Evolutionary conservation across 2,888 invertebrate species (phyloP).

Genomic region (Acholoe squamosa): DNA sequence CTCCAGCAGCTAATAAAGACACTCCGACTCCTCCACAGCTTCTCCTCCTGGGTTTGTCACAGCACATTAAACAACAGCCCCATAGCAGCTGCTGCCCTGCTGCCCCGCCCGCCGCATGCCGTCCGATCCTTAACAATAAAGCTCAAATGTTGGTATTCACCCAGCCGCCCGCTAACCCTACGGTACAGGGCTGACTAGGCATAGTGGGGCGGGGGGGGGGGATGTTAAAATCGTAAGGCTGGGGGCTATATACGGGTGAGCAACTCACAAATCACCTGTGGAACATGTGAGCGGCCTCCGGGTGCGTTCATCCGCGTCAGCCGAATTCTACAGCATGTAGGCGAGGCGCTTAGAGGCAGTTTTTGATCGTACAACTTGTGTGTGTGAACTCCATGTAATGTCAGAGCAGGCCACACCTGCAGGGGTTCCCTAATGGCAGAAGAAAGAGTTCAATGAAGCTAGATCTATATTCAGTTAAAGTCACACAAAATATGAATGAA

Average conservation of each 20-base stretch:
- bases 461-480: too few relatives aligned
- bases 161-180: background rate
- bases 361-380: too few relatives aligned
- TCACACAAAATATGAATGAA: too few relatives aligned
- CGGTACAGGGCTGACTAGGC: background rate
- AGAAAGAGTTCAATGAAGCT: too few relatives aligned
- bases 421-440: too few relatives aligned
- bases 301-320: too few relatives aligned
- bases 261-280: background rate
- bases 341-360: too few relatives aligned
- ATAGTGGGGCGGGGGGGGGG: slow-evolving; percentile 1
- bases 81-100: background rate
- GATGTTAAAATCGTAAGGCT: background rate
- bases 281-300: too few relatives aligned
- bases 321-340: too few relatives aligned
- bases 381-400: too few relatives aligned
- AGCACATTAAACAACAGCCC: slow-evolving; percentile 34
- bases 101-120: background rate
- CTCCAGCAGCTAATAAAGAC: slow-evolving; percentile 26
- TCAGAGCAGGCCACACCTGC: too few relatives aligned
- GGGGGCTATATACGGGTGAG: background rate
- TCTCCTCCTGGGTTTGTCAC: slow-evolving; percentile 17
- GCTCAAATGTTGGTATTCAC: slow-evolving; percentile 33
- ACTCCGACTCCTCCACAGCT: background rate
- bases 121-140: slow-evolving; percentile 17